Evolutionary conservation across 2,797 vertebrate species (phyloP).

Genomic region (Ctenopoma kingsleyae): DNA sequence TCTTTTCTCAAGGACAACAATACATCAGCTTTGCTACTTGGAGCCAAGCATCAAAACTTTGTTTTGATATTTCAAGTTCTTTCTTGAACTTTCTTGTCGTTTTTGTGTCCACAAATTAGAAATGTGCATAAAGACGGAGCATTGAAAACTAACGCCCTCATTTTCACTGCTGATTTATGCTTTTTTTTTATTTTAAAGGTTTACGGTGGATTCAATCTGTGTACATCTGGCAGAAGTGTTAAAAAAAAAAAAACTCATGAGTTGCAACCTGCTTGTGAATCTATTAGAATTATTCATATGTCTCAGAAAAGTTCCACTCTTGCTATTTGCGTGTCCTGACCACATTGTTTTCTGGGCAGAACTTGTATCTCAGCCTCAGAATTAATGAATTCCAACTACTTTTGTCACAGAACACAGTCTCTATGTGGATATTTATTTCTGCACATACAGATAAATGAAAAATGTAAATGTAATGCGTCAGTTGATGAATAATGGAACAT

Average conservation of each 20-base stretch:
- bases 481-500: conserved; percentile 59
- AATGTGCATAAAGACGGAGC: not conserved
- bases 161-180: not conserved
- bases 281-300: conserved; percentile 11
- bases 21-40: too few relatives aligned
- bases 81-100: too few relatives aligned
- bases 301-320: conserved; percentile 5
- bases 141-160: too few relatives aligned
- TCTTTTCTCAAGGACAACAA: not conserved
- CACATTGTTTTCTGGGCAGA: not conserved
- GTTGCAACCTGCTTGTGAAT: not conserved
- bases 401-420: conserved; percentile 13
- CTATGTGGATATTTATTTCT: conserved; percentile 43
- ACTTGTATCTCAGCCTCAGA: not conserved
- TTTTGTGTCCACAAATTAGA: not conserved
- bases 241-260: not conserved
- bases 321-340: conserved; percentile 3
- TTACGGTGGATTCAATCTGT: not conserved
- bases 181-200: not conserved
- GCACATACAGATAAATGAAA: conserved; percentile 44
- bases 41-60: too few relatives aligned
- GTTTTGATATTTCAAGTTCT: too few relatives aligned
- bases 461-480: conserved; percentile 44
- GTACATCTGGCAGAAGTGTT: not conserved
- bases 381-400: conserved; percentile 32